phyloP scores from a whole-genome alignment of 2,797 vertebrate species.

The Scarus forsteni region DNA sequence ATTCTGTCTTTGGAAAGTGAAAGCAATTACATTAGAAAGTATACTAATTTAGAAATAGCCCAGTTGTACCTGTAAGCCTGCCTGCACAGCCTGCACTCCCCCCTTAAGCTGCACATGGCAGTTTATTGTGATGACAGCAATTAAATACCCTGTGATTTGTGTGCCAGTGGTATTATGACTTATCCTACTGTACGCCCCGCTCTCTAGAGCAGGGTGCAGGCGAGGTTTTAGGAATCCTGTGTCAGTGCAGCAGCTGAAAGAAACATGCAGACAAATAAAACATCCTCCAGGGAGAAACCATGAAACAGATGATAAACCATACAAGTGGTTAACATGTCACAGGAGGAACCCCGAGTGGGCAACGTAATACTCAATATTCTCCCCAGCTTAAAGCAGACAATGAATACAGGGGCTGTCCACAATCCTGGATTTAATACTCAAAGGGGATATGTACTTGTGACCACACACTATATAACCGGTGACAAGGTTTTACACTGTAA shows the following conservation, averaged over 20 bases:
- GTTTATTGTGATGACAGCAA: constrained; percentile 77
- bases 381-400: constrained; percentile 49
- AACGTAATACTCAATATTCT: constrained; percentile 51
- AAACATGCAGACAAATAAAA: constrained; percentile 29
- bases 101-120: constrained; percentile 71
- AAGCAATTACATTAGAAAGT: constrained; percentile 78
- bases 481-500: constrained; percentile 51
- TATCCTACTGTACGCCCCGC: constrained; percentile 56
- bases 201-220: constrained; percentile 52
- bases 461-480: constrained; percentile 55
- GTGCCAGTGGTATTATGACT: constrained; percentile 72
- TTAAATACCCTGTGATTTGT: constrained; percentile 78
- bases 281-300: constrained; percentile 54
- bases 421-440: constrained; percentile 35
- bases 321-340: constrained; percentile 63
- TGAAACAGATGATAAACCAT: constrained; percentile 59
- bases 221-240: constrained; percentile 42
- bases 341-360: constrained; percentile 27
- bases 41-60: constrained; percentile 77
- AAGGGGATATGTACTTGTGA: constrained; percentile 53
- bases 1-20: constrained; percentile 64
- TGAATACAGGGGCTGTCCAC: constrained; percentile 40
- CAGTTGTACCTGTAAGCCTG: constrained; percentile 74
- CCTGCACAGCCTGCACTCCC: constrained; percentile 58
- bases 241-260: constrained; percentile 43